Evolutionary conservation across 2,113 vertebrate species (phyloP).

Genomic region (Phoenicopterus ruber): DNA sequence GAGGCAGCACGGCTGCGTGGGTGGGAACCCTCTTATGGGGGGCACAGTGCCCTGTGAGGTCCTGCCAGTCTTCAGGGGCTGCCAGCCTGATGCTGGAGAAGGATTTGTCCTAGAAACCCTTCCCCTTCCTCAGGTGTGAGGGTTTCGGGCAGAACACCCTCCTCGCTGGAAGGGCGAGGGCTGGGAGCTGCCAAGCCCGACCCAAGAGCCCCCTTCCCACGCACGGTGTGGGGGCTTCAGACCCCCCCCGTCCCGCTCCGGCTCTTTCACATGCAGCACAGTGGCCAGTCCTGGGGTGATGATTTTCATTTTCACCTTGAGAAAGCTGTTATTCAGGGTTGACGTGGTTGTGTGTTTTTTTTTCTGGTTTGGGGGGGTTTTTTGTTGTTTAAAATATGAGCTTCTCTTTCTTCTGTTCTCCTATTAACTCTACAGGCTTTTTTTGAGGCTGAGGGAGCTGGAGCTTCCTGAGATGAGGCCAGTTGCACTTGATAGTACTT

Average conservation of each 20-base stretch:
- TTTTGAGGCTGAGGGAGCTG: neutral
- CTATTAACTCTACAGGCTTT: neutral
- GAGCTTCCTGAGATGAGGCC: neutral
- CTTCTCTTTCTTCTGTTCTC: neutral
- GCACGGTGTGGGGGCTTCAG: rapidly evolving
- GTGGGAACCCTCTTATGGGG: neutral
- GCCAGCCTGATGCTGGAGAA: neutral
- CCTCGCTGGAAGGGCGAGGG: neutral
- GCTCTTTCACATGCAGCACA: rapidly evolving
- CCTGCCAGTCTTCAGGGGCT: neutral
- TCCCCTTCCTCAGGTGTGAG: neutral
- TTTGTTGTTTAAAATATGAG: neutral
- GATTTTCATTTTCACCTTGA: neutral
- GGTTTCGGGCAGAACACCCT: neutral
- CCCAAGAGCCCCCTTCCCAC: neutral
- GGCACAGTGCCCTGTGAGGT: neutral
- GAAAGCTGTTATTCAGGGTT: neutral
- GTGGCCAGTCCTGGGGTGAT: neutral
- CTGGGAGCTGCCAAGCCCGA: neutral
- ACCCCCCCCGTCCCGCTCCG: neutral
- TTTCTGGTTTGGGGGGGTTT: neutral
- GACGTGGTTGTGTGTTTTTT: neutral
- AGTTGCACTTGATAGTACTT: neutral
- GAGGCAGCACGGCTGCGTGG: neutral
- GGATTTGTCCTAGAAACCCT: neutral